These are phyloP conservation scores for Terrapene triunguis DNA, from an alignment of 2,113 vertebrate genomes.

Conservation along the genomic window DNA sequence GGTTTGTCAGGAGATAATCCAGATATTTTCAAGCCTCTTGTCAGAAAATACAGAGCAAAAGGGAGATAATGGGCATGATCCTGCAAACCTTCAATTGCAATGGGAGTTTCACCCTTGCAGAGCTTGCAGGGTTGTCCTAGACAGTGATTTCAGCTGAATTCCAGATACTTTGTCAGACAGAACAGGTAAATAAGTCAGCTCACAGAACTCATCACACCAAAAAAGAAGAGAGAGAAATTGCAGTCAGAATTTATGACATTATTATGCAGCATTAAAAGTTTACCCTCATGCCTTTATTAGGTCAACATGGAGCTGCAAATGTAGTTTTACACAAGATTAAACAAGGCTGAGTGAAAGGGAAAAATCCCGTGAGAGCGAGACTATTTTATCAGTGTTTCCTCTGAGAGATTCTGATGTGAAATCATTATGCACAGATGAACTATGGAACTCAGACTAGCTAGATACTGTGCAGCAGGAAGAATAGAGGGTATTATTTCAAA, in stretches of 20 bases:
- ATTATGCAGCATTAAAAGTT: background rate
- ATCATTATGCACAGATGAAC: background rate
- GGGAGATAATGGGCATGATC: background rate
- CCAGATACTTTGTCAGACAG: background rate
- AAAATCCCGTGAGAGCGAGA: background rate
- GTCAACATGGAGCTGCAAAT: background rate
- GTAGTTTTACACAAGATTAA: background rate
- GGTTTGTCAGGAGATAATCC: background rate
- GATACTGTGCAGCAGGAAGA: background rate
- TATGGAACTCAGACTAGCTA: background rate
- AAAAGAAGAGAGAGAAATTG: background rate
- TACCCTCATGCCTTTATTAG: background rate
- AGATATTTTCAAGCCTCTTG: background rate
- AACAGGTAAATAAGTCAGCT: conserved; percentile 10
- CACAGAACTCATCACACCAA: background rate
- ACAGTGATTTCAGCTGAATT: background rate
- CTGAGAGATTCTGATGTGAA: background rate
- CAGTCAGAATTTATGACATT: background rate
- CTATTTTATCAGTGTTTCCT: background rate
- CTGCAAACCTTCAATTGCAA: background rate
- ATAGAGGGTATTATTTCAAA: background rate
- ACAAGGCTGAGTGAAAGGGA: background rate
- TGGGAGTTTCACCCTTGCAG: background rate
- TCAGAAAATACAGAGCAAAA: background rate
- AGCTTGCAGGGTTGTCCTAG: background rate